phyloP scores from a whole-genome alignment of 2,113 vertebrate genomes.

The Ceyx margarethae region DNA sequence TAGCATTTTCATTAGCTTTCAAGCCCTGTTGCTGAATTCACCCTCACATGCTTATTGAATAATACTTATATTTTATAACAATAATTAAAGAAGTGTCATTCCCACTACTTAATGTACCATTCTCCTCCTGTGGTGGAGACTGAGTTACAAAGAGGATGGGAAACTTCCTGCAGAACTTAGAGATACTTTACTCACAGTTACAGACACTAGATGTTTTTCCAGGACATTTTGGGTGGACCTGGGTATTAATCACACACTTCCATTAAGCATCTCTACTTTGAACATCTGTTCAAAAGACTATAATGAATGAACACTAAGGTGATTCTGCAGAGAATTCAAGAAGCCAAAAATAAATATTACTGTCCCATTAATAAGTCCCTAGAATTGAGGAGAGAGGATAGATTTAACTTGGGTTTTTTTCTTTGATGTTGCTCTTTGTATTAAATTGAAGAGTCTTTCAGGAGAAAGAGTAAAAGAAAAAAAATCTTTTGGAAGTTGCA shows the following conservation, averaged over 20 bases:
- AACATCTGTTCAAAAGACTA: background rate
- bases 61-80: conserved; percentile 14
- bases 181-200: background rate
- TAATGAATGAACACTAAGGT: background rate
- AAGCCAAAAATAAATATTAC: conserved; percentile 16
- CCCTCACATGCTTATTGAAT: background rate
- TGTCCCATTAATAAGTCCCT: background rate
- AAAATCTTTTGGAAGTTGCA: background rate
- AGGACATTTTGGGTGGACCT: background rate
- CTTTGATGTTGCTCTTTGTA: background rate
- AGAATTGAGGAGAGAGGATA: background rate
- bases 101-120: background rate
- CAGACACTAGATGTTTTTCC: background rate
- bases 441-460: background rate
- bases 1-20: conserved; percentile 4
- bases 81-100: background rate
- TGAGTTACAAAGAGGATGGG: background rate
- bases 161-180: background rate
- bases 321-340: background rate
- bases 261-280: background rate
- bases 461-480: background rate
- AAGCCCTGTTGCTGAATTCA: conserved; percentile 12
- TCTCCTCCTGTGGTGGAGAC: background rate
- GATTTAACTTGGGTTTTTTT: background rate
- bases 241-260: background rate